These are phyloP conservation scores for Trachelus stipa DNA, from an alignment of 2,888 invertebrate species.

Conservation along the genomic window DNA sequence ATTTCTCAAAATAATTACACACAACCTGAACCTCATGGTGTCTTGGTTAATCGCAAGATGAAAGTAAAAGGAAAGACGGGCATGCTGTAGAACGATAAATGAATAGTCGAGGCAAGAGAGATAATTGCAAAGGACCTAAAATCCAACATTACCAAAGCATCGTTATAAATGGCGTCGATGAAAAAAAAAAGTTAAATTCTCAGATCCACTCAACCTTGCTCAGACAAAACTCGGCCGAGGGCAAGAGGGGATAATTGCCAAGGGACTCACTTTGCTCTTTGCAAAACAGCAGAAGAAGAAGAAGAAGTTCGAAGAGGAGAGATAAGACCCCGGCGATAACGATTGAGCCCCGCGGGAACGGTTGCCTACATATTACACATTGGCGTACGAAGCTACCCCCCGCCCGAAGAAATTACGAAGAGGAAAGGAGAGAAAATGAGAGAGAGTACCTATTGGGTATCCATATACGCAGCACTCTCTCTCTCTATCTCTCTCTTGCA, in stretches of 20 bases:
- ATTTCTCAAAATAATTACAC: too few species aligned
- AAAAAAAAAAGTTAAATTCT: slow-evolving; percentile 10
- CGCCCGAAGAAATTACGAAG: neutral
- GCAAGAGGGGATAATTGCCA: slow-evolving; percentile 60
- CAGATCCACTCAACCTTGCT: slow-evolving; percentile 1
- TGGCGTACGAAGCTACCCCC: slow-evolving; percentile 15
- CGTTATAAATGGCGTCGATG: neutral
- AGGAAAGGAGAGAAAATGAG: slow-evolving; percentile 8
- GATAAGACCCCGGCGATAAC: slow-evolving; percentile 64
- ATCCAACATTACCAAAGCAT: slow-evolving; percentile 4
- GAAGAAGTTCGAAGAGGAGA: slow-evolving; percentile 54
- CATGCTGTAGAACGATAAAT: neutral
- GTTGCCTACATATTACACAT: slow-evolving; percentile 50
- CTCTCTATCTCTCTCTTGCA: slow-evolving; percentile 14
- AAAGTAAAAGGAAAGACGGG: neutral
- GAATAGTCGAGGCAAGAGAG: neutral
- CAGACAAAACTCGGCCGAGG: neutral
- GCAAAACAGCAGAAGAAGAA: slow-evolving; percentile 51
- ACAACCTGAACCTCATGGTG: too few species aligned
- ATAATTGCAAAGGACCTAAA: slow-evolving; percentile 11
- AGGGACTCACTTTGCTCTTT: slow-evolving; percentile 54
- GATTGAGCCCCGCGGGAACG: slow-evolving; percentile 63
- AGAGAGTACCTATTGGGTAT: neutral
- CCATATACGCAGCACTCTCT: slow-evolving; percentile 16
- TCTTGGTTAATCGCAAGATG: neutral